Conservation (phyloP, 35 echinoderm and acorn worm genomes). For the Hemicentrotus pulcherrimus region DNA sequence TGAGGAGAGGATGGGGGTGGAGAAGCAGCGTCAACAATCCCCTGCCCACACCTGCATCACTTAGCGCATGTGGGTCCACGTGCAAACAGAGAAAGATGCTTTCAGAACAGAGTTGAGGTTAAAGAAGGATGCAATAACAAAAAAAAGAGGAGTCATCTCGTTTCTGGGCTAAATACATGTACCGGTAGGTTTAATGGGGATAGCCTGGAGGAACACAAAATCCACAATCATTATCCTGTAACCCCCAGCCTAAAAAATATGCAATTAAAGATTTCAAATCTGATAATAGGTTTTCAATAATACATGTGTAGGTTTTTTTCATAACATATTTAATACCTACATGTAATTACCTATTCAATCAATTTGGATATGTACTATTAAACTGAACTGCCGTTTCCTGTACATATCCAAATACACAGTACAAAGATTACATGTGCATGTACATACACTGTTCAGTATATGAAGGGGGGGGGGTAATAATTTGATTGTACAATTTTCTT, state of each 20-base stretch:
- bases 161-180: not conserved
- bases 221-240: not conserved
- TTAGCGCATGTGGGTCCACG: not conserved
- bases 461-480: no score
- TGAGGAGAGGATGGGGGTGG: not conserved
- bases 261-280: not conserved
- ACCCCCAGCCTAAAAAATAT: not conserved
- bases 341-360: no score
- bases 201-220: not conserved
- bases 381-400: no score
- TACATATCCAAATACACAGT: no score
- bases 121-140: not conserved
- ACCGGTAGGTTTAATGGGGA: not conserved
- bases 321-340: no score
- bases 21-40: not conserved
- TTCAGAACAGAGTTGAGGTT: not conserved
- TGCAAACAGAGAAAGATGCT: not conserved
- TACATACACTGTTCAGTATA: no score
- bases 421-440: no score
- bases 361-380: no score
- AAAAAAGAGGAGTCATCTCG: not conserved
- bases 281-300: not conserved
- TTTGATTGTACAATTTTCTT: not conserved
- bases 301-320: not conserved
- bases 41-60: not conserved